phyloP scores from a whole-genome alignment of 2,113 vertebrate species.

The Microtus pennsylvanicus region DNA sequence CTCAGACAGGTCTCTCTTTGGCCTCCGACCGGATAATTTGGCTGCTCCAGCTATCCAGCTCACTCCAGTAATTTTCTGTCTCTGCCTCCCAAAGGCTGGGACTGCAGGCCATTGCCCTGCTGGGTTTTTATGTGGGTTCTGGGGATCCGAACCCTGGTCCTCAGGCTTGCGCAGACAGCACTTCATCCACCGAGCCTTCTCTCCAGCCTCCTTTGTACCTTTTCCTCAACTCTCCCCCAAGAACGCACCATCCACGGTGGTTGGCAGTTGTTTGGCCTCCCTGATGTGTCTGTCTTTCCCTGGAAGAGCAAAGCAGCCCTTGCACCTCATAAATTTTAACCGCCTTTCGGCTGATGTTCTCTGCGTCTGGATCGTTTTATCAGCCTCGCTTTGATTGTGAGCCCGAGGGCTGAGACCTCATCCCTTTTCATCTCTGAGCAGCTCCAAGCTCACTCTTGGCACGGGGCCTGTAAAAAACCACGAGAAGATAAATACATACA shows the following conservation, averaged over 20 bases:
- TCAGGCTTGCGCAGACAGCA: too few species aligned
- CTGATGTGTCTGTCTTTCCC: neutral
- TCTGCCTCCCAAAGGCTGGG: too few species aligned
- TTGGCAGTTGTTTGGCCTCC: neutral
- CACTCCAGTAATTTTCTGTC: too few species aligned
- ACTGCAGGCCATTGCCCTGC: neutral
- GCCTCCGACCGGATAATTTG: too few species aligned
- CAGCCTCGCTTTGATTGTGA: slow-evolving; percentile 61
- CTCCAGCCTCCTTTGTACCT: neutral
- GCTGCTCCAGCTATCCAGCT: too few species aligned
- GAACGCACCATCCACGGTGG: accelerated
- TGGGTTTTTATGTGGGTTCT: neutral
- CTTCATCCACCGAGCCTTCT: too few species aligned
- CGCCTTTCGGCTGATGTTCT: neutral
- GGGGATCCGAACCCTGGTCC: neutral
- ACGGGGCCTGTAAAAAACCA: neutral
- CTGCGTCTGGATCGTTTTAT: slow-evolving; percentile 57
- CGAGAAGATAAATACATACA: slow-evolving; percentile 39
- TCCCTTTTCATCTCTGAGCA: slow-evolving; percentile 47
- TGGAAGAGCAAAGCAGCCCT: slow-evolving; percentile 49
- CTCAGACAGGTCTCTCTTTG: too few species aligned
- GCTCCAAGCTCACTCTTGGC: neutral
- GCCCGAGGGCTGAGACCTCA: slow-evolving; percentile 61
- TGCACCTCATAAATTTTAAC: slow-evolving; percentile 67
- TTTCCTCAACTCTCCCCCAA: neutral